A percentile compares a stretch with the other conserved stretches of the same genome.
Evolutionary conservation across 2,888 invertebrate species (phyloP).

Genomic region (Melipona beecheii): DNA sequence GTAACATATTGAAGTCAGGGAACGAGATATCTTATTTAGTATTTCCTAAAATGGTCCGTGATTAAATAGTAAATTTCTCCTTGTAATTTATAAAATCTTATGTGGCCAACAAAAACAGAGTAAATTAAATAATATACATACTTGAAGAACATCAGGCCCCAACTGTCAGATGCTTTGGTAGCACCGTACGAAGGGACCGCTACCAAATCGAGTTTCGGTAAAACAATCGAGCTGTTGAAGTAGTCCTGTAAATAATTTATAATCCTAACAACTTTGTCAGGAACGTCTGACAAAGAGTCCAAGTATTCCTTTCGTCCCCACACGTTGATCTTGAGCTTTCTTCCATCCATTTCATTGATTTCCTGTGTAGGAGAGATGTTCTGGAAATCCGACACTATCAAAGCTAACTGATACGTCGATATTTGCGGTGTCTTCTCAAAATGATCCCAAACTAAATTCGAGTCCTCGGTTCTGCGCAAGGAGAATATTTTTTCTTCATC

Average conservation of each 20-base stretch:
- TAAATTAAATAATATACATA: constrained; percentile 82
- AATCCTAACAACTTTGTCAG: constrained; percentile 86
- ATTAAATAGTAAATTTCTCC: neutral
- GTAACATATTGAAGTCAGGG: too few species aligned
- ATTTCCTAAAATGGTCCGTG: too few species aligned
- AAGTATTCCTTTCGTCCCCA: constrained; percentile 88
- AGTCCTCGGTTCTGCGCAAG: constrained; percentile 83
- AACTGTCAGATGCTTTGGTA: constrained; percentile 90
- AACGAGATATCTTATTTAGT: too few species aligned
- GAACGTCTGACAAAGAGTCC: constrained; percentile 86
- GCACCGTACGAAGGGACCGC: constrained; percentile 90
- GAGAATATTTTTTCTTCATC: neutral
- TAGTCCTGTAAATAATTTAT: constrained; percentile 87
- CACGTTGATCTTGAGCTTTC: constrained; percentile 85
- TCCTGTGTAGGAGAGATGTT: constrained; percentile 80
- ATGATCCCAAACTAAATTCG: constrained; percentile 87
- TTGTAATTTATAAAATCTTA: neutral
- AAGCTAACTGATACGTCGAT: constrained; percentile 91
- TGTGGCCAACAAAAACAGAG: neutral
- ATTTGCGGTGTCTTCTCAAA: constrained; percentile 90
- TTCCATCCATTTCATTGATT: constrained; percentile 83
- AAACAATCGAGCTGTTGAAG: constrained; percentile 88
- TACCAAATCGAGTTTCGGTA: constrained; percentile 89
- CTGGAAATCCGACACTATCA: constrained; percentile 89
- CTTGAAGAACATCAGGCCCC: constrained; percentile 93